Percentiles rank a stretch among this genome's conserved stretches.
Conservation (phyloP, 92 coral and sea anemone species). For the Umimayanthus chanpuru region DNA sequence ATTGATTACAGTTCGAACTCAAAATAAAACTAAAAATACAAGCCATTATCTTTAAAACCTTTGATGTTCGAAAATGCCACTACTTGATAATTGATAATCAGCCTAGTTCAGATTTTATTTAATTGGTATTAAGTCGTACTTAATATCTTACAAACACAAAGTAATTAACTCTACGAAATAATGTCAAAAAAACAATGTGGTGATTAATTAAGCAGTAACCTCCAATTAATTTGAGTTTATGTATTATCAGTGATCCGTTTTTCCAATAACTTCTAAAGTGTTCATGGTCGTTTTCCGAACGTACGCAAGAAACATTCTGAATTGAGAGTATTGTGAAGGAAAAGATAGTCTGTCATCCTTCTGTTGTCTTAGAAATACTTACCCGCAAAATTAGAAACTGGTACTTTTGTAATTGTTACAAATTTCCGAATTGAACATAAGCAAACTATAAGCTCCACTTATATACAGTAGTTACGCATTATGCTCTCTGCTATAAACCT, state of each 20-base stretch:
- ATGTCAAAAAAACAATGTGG: neutral
- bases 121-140: neutral
- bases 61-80: neutral
- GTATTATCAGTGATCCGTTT: neutral
- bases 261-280: neutral
- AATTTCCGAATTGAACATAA: too few relatives aligned
- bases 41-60: neutral
- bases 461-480: too few relatives aligned
- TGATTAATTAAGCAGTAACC: neutral
- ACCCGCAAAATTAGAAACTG: neutral
- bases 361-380: too few relatives aligned
- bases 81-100: neutral
- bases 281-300: neutral
- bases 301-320: neutral
- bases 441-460: neutral
- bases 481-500: too few relatives aligned
- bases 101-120: neutral
- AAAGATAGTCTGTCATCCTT: neutral
- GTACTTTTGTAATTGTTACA: neutral
- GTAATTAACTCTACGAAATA: too few relatives aligned
- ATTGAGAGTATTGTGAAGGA: too few relatives aligned
- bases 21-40: neutral
- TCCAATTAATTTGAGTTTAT: too few relatives aligned
- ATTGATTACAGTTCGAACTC: conserved; percentile 7
- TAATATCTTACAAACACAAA: neutral